phyloP scores from a whole-genome alignment of 2,113 vertebrate species.

The Halichoerus grypus region DNA sequence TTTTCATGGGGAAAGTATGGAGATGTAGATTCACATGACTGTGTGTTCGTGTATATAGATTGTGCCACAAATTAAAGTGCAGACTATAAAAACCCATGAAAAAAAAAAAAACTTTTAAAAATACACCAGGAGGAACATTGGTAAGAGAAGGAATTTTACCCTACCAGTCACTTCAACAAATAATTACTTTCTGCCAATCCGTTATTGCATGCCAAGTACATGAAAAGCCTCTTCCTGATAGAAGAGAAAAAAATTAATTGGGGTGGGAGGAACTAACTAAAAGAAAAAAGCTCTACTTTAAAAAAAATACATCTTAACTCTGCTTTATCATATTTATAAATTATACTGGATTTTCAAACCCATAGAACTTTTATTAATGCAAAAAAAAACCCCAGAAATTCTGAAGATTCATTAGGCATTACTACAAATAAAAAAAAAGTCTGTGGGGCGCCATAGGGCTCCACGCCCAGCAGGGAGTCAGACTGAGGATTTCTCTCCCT shows the following conservation, averaged over 20 bases:
- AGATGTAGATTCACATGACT: background rate
- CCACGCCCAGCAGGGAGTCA: background rate
- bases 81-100: background rate
- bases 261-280: background rate
- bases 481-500: background rate
- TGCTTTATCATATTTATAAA: background rate
- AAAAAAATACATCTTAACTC: background rate
- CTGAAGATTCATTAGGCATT: background rate
- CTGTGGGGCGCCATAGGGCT: background rate
- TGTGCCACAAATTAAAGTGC: background rate
- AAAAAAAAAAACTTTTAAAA: background rate
- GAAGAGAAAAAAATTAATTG: background rate
- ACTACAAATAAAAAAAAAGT: background rate
- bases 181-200: background rate
- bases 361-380: background rate
- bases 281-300: background rate
- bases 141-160: background rate
- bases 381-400: background rate
- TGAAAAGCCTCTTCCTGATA: background rate
- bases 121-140: background rate
- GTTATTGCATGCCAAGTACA: rapidly evolving
- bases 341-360: background rate
- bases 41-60: rapidly evolving
- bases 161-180: background rate
- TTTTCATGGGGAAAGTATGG: background rate